These are phyloP conservation scores for Hybos culiciformis DNA, from an alignment of 2,888 invertebrate species.

Conservation along the genomic window DNA sequence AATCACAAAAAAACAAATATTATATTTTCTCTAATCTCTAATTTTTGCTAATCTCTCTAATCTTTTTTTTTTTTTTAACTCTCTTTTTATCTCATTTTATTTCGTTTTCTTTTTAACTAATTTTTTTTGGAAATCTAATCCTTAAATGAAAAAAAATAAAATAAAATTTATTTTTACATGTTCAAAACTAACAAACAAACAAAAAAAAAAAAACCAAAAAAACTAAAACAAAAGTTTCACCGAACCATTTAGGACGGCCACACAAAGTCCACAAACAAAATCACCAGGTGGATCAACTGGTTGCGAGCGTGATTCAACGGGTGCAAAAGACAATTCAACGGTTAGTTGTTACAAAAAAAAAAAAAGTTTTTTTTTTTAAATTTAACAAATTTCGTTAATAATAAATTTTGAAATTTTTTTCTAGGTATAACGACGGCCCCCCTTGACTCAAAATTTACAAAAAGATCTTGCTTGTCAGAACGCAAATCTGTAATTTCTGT, in stretches of 20 bases:
- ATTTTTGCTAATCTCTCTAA: no score
- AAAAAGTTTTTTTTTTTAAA: not conserved
- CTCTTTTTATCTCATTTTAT: no score
- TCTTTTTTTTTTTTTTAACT: no score
- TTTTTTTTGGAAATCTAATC: not conserved
- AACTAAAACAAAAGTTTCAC: slow-evolving; percentile 15
- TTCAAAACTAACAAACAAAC: not conserved
- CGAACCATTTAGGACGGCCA: slow-evolving; percentile 20
- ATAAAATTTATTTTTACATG: not conserved
- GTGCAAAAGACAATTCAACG: slow-evolving; percentile 21
- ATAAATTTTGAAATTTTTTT: no score
- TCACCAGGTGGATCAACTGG: slow-evolving; percentile 61
- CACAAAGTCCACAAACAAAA: slow-evolving; percentile 49
- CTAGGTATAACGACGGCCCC: no score
- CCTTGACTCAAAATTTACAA: no score
- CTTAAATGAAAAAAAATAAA: not conserved
- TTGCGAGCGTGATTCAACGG: slow-evolving; percentile 23
- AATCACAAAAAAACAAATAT: no score
- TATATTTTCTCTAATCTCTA: no score
- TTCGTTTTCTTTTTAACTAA: not conserved
- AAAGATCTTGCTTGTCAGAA: no score
- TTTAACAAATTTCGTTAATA: not conserved
- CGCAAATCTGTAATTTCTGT: no score
- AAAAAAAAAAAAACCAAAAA: not conserved
- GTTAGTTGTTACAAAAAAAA: slow-evolving; percentile 11